Base-by-base conservation (phyloP, 2,888 invertebrate genomes). In the Cerastis leucographa region DNA sequence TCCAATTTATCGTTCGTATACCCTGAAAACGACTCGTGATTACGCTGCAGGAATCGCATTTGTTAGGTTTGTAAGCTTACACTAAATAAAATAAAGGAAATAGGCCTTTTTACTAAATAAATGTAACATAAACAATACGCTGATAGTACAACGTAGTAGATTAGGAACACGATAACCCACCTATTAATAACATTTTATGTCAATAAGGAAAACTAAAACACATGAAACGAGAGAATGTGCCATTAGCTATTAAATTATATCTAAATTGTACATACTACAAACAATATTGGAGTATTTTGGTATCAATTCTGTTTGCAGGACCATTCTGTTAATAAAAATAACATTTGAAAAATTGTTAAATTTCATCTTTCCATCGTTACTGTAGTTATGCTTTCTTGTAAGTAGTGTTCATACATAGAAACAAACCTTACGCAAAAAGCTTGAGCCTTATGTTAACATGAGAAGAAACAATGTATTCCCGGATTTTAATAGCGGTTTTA, bases 401-500 rank as follows among this genome's bases (percentile, higher is more conserved):
- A 29, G 59, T 65, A 64, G 68, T 67, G n/a, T 74, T 76, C 65
- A 67, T 66, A 66, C 25, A 65, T 62, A 71, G 40, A 17, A 51
- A 71, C n/a, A 51, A 40, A 49, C 19, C 35, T 62, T 42, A 46
- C 25, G 67, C 40, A 29, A 3, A 35, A 61, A 35, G 17, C 64
- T 78, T 66, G 54, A 71, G 51, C 62, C 25, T 61, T 69, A 73
- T 44, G 61, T 69, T 35, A 35, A 35, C 49, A 54, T 73, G 29
- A 62, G 56, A 70, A 62, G 56, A 35, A 73, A 84, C 51, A 9
- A 71, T 14, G 59, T 70, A 40, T 66, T 69, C 73, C n/a, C 64
- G 54, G 65, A 67, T 78, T 51, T 81, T 66, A 74, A 56, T 42
- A 72, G 12, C 70, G 65, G 77, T 59, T 81, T 74, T 74, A 62